Base-by-base conservation (phyloP, 1,140 invertebrate species). In the Galendromus occidentalis region DNA sequence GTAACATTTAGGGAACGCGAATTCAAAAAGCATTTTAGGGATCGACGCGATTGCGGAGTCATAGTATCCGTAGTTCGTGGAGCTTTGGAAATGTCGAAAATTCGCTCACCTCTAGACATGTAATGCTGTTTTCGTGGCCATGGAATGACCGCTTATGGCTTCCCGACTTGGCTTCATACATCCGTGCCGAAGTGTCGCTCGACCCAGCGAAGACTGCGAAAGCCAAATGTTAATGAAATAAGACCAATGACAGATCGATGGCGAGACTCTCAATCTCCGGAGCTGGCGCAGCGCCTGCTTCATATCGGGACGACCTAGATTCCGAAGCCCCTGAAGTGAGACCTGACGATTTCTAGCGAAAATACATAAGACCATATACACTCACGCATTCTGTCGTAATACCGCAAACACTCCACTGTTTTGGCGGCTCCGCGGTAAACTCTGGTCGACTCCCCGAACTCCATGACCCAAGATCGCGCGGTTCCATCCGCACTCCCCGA, bases 381-480 rank as follows among this genome's bases (percentile, higher is more conserved):
- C 76, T 74, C 72, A 80, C 79, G 68, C 65, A 79, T 69, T 45
- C 80, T 79, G 28, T 80, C 74, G 51, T 75, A 68, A 68, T 79
- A 74, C 44, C 75, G 76, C 41, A 81, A 72, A 29, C 74, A 74
- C 25, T 75, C 75, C 33, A 81, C 76, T 9, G 78, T 78, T 67
- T 77, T 76, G 64, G 75, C 73, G 68, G 79, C 78, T 1, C 77
- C 78, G 69, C 75, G 75, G 71, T 78, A 81, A 0, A 77, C 69
- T 66, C 79, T 70, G 0, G 79, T 80, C 65, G 77, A 80, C 69
- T 81, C 79, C 2, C 79, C 80, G 70, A 79, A 80, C 47, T 81
- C 80, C 25, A 77, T 75, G 1, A 81, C 79, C 80, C 80, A 81
- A 25, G 79, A 78, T 65, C 78, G 69, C 25, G 74, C 79, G 1